These are phyloP conservation scores for Sminthopsis crassicaudata DNA, from an alignment of 2,113 vertebrate species.

Conservation along the genomic window DNA sequence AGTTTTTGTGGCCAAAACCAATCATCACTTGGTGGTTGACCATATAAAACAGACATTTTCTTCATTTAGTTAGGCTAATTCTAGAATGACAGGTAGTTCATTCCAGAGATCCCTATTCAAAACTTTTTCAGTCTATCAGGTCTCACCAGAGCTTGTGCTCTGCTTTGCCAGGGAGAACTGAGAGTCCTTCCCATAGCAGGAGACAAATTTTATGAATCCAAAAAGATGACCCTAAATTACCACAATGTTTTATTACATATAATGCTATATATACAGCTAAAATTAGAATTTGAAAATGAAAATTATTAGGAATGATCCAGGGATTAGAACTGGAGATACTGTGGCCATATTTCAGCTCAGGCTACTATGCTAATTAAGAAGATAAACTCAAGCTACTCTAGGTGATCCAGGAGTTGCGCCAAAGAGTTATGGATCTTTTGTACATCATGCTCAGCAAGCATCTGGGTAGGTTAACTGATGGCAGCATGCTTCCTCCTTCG, in stretches of 20 bases:
- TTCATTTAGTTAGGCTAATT: not conserved
- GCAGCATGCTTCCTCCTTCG: not conserved
- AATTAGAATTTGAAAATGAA: slow-evolving; percentile 24
- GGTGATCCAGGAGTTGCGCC: not conserved
- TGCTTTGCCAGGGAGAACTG: slow-evolving; percentile 37
- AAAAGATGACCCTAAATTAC: slow-evolving; percentile 54
- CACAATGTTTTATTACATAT: slow-evolving; percentile 22
- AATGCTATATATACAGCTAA: slow-evolving; percentile 40
- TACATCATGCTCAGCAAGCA: not conserved
- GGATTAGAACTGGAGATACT: not conserved
- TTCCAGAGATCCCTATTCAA: not conserved
- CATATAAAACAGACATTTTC: not conserved
- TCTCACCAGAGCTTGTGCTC: not conserved
- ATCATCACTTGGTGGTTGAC: not conserved
- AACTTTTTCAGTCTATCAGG: not conserved
- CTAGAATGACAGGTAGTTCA: not conserved
- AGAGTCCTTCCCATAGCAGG: not conserved
- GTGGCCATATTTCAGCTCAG: not conserved
- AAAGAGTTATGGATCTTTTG: not conserved
- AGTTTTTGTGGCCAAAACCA: not conserved
- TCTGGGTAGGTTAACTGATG: not conserved
- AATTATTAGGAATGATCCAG: slow-evolving; percentile 9
- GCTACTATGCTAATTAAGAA: not conserved
- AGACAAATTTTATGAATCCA: slow-evolving; percentile 37
- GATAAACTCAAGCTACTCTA: not conserved